Evolutionary conservation across 1,140 invertebrate species (phyloP).

Genomic region (Octopus sinensis): DNA sequence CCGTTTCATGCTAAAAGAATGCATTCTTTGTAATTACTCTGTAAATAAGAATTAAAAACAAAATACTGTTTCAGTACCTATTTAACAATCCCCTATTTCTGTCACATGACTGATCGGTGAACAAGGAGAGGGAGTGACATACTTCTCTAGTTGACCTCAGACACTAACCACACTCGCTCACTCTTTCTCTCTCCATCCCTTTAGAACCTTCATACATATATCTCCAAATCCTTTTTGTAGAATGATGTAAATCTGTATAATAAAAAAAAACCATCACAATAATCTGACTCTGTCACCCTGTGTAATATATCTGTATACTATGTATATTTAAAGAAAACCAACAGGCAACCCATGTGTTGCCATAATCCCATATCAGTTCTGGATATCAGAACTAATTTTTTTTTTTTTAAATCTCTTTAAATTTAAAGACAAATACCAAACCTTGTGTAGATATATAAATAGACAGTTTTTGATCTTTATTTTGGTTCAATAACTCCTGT

Average conservation of each 20-base stretch:
- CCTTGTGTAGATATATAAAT: conserved; percentile 8
- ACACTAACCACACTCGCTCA: no score
- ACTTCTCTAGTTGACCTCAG: no score
- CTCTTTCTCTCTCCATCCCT: no score
- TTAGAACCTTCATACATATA: no score
- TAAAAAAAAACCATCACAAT: background rate
- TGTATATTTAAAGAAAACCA: background rate
- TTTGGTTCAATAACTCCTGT: background rate
- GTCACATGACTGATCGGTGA: no score
- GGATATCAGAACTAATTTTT: conserved; percentile 1
- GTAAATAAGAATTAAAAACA: no score
- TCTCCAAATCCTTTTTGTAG: background rate
- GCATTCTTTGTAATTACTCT: no score
- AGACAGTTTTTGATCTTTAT: background rate
- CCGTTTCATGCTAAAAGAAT: no score
- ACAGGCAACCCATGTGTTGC: background rate
- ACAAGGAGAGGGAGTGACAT: no score
- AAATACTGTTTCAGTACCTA: no score
- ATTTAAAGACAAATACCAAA: background rate
- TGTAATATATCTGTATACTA: conserved; percentile 9
- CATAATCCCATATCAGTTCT: background rate
- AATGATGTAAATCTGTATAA: background rate
- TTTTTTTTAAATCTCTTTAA: background rate
- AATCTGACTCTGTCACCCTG: background rate
- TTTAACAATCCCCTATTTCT: no score